Evolutionary conservation across 2,888 invertebrate species (phyloP).

Genomic region (Hoplodrina ambigua): DNA sequence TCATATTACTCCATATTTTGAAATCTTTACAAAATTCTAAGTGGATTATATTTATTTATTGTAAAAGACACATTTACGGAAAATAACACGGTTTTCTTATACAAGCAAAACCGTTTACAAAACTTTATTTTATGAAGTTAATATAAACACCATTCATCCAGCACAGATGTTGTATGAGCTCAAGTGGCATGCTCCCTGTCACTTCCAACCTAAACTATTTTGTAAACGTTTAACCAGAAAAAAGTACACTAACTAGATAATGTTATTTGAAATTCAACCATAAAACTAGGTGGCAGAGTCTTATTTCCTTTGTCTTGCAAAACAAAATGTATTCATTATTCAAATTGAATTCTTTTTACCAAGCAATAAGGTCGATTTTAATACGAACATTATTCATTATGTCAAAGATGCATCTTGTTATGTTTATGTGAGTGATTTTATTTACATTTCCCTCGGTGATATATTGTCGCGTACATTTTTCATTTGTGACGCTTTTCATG

Average conservation of each 20-base stretch:
- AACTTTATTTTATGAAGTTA: conserved; percentile 23
- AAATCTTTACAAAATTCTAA: too few species aligned
- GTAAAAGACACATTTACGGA: too few species aligned
- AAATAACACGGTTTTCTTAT: background rate
- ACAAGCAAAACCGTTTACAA: background rate
- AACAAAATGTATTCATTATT: conserved; percentile 21
- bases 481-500: conserved; percentile 65
- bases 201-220: conserved; percentile 63
- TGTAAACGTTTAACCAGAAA: conserved; percentile 57
- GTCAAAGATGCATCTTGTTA: conserved; percentile 60
- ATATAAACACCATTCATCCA: conserved; percentile 50
- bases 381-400: conserved; percentile 38
- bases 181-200: conserved; percentile 58
- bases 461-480: conserved; percentile 66
- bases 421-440: conserved; percentile 65
- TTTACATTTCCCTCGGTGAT: conserved; percentile 66
- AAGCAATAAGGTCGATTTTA: conserved; percentile 49
- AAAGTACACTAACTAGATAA: conserved; percentile 21
- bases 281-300: background rate
- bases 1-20: too few species aligned
- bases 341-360: conserved; percentile 47
- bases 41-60: too few species aligned
- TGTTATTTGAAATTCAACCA: conserved; percentile 16
- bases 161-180: conserved; percentile 46
- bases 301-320: conserved; percentile 4